A percentile compares a stretch with the other conserved stretches of the same genome.
phyloP scores from a whole-genome alignment of 2,113 vertebrate species.

The Semnopithecus entellus region DNA sequence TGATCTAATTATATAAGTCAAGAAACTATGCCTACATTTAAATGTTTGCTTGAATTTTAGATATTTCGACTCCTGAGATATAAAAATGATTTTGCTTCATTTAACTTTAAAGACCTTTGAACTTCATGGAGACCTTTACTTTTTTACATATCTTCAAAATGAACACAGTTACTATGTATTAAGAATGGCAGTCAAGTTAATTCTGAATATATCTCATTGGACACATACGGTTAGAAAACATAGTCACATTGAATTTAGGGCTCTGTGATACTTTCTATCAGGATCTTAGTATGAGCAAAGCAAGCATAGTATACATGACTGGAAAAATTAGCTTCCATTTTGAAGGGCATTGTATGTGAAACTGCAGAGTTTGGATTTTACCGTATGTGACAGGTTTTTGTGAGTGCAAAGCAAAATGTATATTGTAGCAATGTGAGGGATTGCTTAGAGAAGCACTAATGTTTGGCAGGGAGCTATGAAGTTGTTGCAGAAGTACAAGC shows the following conservation, averaged over 20 bases:
- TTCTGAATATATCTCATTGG: background rate
- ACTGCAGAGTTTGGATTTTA: background rate
- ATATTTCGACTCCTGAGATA: background rate
- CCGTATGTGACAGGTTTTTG: background rate
- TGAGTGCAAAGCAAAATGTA: background rate
- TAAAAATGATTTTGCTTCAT: background rate
- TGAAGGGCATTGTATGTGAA: background rate
- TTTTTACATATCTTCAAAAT: background rate
- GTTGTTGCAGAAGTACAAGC: background rate
- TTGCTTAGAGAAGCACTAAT: background rate
- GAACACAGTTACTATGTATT: background rate
- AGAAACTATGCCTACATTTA: background rate
- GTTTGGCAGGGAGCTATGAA: background rate
- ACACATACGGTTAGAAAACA: background rate
- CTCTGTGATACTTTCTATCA: background rate
- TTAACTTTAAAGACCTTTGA: background rate
- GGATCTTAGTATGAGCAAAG: accelerated
- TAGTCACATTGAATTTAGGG: background rate
- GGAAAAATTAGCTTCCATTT: background rate
- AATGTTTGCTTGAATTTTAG: background rate
- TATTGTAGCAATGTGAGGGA: background rate
- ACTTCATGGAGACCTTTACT: background rate
- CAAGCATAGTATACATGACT: background rate
- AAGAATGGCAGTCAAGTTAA: background rate
- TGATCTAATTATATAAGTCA: background rate